Evolutionary conservation across 2,113 vertebrate species (phyloP), one percentile per base, ranked within the genome.

Genomic region (Sylvicapra grimmia): DNA sequence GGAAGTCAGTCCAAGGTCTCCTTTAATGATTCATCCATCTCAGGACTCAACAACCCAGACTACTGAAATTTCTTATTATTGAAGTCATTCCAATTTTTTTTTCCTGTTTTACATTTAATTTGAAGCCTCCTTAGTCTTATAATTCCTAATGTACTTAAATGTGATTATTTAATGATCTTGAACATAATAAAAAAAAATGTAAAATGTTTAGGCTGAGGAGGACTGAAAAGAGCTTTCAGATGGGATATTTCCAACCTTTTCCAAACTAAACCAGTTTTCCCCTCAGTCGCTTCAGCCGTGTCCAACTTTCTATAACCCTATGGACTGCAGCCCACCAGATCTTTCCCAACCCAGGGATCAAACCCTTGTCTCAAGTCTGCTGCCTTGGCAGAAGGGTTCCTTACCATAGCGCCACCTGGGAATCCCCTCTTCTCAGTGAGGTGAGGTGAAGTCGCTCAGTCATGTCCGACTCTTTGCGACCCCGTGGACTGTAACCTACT

Each of bases 201-300:
- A 98, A 98, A 99, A 98, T 98, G 98, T 98, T 99, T 98, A 98
- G 98, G 98, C 98, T 99, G 97, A 97, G 63, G 97, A 97, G 1
- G 97, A 91, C 95, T 27, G 96, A 98, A 98, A 98, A 98, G 97
- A 98, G 96, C 96, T 98, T 97, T 98, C 98, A 97, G 98, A 98
- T 54, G 4, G 94, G 97, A 82, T 96, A 97, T 96, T 86, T 98
- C 94, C 97, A 97, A 79, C 75, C 92, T 97, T 75, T 98, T 97
- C 94, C 47, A 94, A 98, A 95, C 93, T 75, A 89, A 44, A 84
- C 87, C 95, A 90, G 6, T 93, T 96, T 29, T 97, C 89, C 63
- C 80, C 96, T 61, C 59, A 72, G 96, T 77, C 6, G 0, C 23
- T 77, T 77, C 72, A 77, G 23, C 14, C 23, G 0, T 44, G 40